Percentiles rank a stretch among this genome's conserved stretches.
Evolutionary conservation across 2,113 vertebrate species (phyloP).

Genomic region (Chrysochloris asiatica): DNA sequence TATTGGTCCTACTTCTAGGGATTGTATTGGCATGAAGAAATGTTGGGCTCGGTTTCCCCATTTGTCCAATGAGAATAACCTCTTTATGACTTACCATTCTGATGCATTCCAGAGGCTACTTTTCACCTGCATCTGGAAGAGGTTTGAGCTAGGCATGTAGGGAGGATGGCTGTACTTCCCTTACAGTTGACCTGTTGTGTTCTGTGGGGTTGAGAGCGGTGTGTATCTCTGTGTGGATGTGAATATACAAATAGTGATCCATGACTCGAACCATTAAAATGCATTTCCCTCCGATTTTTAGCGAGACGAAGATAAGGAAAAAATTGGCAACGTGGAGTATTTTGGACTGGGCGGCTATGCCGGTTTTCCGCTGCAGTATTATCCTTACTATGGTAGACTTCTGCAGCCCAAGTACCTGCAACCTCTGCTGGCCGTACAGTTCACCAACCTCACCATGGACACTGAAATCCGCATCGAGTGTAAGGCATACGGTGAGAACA

Average conservation of each 20-base stretch:
- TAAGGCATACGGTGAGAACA: slow-evolving; percentile 93
- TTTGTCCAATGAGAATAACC: background rate
- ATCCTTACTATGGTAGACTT: slow-evolving; percentile 96
- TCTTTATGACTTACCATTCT: background rate
- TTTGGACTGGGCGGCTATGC: slow-evolving; percentile 84
- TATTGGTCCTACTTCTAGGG: background rate
- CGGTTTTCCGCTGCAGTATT: slow-evolving; percentile 96
- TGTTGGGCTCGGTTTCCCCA: background rate
- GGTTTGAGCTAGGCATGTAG: background rate
- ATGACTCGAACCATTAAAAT: background rate
- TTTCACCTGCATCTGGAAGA: background rate
- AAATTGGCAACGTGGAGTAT: slow-evolving; percentile 88
- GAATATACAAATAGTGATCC: background rate
- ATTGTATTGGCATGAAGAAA: background rate
- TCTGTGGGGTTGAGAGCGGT: too few species aligned
- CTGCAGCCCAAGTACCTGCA: slow-evolving; percentile 95
- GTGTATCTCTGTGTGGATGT: background rate
- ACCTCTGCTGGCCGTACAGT: slow-evolving; percentile 95
- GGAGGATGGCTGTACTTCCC: background rate
- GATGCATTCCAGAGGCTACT: accelerated
- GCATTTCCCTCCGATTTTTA: slow-evolving; percentile 70
- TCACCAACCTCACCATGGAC: slow-evolving; percentile 90
- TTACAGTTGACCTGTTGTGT: background rate
- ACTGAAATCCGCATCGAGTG: slow-evolving; percentile 93
- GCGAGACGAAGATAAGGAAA: slow-evolving; percentile 89